Evolutionary conservation across 2,888 invertebrate species (phyloP), one percentile per base, ranked within the genome.

Genomic region (Seladonia tumulorum): DNA sequence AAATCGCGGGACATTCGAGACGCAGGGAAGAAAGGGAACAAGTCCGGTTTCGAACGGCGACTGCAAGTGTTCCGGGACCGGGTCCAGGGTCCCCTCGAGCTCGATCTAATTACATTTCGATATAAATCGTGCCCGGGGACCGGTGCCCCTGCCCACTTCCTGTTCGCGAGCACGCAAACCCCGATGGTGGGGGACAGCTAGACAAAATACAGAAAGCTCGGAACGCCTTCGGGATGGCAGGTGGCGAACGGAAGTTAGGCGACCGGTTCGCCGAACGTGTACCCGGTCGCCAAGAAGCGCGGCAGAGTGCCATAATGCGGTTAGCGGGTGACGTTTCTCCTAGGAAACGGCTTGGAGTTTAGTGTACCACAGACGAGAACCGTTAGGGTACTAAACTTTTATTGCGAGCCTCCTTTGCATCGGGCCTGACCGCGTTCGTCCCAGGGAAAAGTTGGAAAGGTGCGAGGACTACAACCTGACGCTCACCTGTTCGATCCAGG

Each of bases 331-430:
- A 77, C 71, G 70, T 73, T 82, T 72, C 80, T 80, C 70, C 70
- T 76, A 72, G 71, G 82, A 85, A 79, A 81, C 82, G 45, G 60
- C 73, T 18, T 78, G 72, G 76, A n/a, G 88, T 78, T 89, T 77
- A 79, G 82, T 73, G 76, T 86, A 81, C 81, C 83, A 76, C 78
- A n/a, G 70, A 76, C 71, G 75, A 83, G 76, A 81, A 89, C 88
- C 89, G 89, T 88, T 89, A 88, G 83, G 80, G 83, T 82, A 76
- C 80, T 88, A 88, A 89, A 89, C 71, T 88, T 89, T 89, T 89
- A 89, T 87, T 73, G 73, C 88, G 85, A 82, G 68, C 81, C 73
- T 79, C 83, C 82, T 88, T 81, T 71, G 68, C 53, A 29, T 63
- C 82, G 53, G 75, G 49, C 18, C 49, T 53, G n/a, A 78, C 45